Evolutionary conservation across 2,113 vertebrate genomes (phyloP).

Genomic region (Lanius ludovicianus): DNA sequence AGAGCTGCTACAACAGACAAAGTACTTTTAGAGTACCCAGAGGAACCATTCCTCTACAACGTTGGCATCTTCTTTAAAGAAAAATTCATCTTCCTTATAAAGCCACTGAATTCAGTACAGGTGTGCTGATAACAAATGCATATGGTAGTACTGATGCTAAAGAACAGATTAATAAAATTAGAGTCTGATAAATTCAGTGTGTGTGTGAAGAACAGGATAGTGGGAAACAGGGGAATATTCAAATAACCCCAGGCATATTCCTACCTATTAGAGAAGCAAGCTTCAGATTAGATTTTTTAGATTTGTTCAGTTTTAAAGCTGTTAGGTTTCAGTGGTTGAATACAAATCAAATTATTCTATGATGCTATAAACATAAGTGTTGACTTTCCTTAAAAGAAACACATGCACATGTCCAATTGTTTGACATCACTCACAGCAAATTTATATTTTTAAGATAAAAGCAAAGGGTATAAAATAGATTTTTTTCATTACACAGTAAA

Average conservation of each 20-base stretch:
- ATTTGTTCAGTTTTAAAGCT: not conserved
- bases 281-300: not conserved
- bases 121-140: slow-evolving; percentile 15
- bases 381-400: not conserved
- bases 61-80: not conserved
- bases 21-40: not conserved
- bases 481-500: not conserved
- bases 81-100: slow-evolving; percentile 30
- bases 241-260: not conserved
- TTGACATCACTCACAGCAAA: not conserved
- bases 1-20: slow-evolving; percentile 15
- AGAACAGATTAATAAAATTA: not conserved
- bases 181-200: slow-evolving; percentile 4
- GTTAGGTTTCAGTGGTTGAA: not conserved
- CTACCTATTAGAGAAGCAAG: not conserved
- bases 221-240: not conserved
- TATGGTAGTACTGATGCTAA: not conserved
- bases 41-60: slow-evolving; percentile 6
- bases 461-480: not conserved
- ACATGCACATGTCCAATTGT: not conserved
- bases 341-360: not conserved
- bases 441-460: not conserved
- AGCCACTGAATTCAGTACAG: not conserved
- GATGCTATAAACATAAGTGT: not conserved
- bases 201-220: not conserved